Conservation (phyloP, 2,888 invertebrate genomes). For the Acleris sparsana region DNA sequence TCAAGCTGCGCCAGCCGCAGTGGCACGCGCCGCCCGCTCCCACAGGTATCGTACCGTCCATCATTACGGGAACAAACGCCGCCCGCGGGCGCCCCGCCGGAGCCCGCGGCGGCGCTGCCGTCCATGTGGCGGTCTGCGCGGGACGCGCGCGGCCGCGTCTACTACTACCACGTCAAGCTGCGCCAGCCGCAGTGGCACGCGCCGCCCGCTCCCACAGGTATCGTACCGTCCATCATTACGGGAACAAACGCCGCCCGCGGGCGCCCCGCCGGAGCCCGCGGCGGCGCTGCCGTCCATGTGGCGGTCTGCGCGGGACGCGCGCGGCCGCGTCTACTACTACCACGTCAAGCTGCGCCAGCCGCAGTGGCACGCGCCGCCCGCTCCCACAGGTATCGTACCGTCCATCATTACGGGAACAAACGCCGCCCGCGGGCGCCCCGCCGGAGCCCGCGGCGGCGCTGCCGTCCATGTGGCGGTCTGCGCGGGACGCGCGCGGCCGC, state of each 20-base stretch:
- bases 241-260: not conserved
- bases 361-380: slow-evolving; percentile 91
- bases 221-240: not conserved
- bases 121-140: slow-evolving; percentile 94
- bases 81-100: not conserved
- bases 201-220: slow-evolving; percentile 84
- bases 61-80: no score
- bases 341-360: slow-evolving; percentile 90
- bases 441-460: slow-evolving; percentile 75
- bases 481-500: slow-evolving; percentile 91
- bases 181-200: slow-evolving; percentile 92
- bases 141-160: slow-evolving; percentile 92
- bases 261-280: not conserved
- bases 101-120: slow-evolving; percentile 84
- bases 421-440: not conserved
- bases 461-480: slow-evolving; percentile 94
- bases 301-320: slow-evolving; percentile 92
- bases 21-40: slow-evolving; percentile 91
- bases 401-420: no score
- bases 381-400: slow-evolving; percentile 73
- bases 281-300: slow-evolving; percentile 92
- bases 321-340: slow-evolving; percentile 96
- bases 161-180: slow-evolving; percentile 94
- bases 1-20: slow-evolving; percentile 89
- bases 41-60: slow-evolving; percentile 45